These are phyloP conservation scores for Spatula clypeata DNA, from an alignment of 2,797 vertebrate genomes.

Conservation along the genomic window DNA sequence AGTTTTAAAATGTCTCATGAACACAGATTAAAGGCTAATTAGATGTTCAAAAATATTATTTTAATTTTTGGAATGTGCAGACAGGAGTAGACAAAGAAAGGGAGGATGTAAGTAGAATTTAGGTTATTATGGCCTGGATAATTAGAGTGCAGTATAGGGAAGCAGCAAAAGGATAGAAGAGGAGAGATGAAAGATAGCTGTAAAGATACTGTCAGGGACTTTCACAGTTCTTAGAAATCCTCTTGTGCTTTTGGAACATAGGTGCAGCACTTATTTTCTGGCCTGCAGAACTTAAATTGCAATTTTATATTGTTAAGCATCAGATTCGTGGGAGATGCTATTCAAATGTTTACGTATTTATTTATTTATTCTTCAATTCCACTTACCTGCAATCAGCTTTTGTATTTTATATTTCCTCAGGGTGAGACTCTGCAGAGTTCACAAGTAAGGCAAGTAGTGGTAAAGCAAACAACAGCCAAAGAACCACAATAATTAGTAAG, in stretches of 20 bases:
- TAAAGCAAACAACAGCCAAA: neutral
- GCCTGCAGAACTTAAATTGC: neutral
- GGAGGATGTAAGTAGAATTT: neutral
- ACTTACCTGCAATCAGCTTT: neutral
- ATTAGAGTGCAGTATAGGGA: neutral
- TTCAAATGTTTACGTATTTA: neutral
- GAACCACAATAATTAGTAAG: neutral
- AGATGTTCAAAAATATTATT: neutral
- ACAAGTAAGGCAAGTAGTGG: neutral
- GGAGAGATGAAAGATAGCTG: neutral
- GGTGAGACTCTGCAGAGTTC: neutral
- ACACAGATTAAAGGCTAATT: neutral
- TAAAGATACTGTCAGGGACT: neutral
- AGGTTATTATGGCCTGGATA: neutral
- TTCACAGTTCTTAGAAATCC: neutral
- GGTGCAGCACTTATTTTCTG: neutral
- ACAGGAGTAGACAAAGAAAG: neutral
- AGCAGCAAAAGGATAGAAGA: neutral
- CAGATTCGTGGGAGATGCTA: neutral
- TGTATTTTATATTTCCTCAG: neutral
- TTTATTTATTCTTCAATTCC: neutral
- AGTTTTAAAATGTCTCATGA: neutral
- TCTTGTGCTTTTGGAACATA: neutral
- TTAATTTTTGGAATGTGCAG: neutral
- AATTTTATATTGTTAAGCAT: neutral